Evolutionary conservation across 2,797 vertebrate genomes (phyloP).

Genomic region (Ptychobarbus kaznakovi): DNA sequence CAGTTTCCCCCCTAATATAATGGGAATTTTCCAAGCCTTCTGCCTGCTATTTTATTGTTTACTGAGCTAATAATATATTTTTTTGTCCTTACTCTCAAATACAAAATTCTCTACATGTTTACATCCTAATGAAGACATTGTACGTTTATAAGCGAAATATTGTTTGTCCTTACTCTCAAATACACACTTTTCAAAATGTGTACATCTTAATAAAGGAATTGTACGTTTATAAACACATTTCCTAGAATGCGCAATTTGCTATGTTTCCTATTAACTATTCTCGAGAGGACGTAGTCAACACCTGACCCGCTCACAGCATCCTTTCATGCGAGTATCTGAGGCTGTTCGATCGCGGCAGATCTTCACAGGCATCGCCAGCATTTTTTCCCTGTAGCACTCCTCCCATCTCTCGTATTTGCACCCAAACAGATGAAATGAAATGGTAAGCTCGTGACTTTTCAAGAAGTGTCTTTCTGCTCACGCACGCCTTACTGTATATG

Average conservation of each 20-base stretch:
- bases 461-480: neutral
- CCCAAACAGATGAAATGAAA: constrained; percentile 1
- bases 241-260: neutral
- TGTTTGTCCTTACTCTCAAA: neutral
- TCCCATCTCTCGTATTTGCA: neutral
- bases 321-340: neutral
- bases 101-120: neutral
- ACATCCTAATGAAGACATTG: neutral
- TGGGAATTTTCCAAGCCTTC: neutral
- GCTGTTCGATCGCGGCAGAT: neutral
- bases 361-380: neutral
- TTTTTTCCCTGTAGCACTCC: neutral
- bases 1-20: too few relatives aligned
- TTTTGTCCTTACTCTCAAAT: neutral
- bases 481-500: neutral
- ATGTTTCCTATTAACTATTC: neutral
- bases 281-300: neutral
- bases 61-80: neutral
- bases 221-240: neutral
- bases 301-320: neutral
- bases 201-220: neutral
- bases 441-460: constrained; percentile 8
- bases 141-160: neutral
- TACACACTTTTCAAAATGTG: neutral
- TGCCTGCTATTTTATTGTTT: neutral